A percentile compares a stretch with the other conserved stretches of the same genome.
These are phyloP conservation scores for Probosciger aterrimus DNA, from an alignment of 2,113 vertebrate genomes.

Conservation along the genomic window DNA sequence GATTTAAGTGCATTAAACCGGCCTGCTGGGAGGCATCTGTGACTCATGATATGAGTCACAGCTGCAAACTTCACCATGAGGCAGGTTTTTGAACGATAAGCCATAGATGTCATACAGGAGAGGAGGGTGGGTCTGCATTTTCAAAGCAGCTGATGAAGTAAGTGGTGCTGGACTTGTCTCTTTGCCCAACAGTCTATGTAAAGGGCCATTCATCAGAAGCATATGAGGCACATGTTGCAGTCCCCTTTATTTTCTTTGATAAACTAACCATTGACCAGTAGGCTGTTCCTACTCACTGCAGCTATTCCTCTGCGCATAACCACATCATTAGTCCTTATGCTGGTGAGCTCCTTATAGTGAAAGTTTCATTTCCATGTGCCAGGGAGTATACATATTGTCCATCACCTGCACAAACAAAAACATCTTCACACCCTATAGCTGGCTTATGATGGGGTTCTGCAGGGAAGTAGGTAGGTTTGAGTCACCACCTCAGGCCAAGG, in stretches of 20 bases:
- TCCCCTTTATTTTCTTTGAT: background rate
- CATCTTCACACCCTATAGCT: background rate
- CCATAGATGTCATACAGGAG: background rate
- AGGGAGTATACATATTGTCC: background rate
- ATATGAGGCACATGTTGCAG: background rate
- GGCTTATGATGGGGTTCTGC: background rate
- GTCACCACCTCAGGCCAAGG: background rate
- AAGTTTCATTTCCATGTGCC: background rate
- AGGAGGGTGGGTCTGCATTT: constrained; percentile 26
- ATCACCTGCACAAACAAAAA: background rate
- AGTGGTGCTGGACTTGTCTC: background rate
- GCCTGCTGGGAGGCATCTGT: background rate
- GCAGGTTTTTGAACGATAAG: constrained; percentile 28
- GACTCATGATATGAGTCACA: constrained; percentile 29
- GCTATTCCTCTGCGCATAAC: background rate
- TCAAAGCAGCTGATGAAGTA: background rate
- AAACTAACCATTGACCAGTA: background rate
- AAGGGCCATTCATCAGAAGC: background rate
- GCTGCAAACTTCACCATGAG: background rate
- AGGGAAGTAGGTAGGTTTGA: background rate
- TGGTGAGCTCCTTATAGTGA: background rate
- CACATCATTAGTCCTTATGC: background rate
- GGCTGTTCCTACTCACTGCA: background rate
- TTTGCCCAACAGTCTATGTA: background rate
- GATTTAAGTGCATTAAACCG: background rate